Evolutionary conservation across 2,113 vertebrate species (phyloP).

Genomic region (Sorex fumeus): DNA sequence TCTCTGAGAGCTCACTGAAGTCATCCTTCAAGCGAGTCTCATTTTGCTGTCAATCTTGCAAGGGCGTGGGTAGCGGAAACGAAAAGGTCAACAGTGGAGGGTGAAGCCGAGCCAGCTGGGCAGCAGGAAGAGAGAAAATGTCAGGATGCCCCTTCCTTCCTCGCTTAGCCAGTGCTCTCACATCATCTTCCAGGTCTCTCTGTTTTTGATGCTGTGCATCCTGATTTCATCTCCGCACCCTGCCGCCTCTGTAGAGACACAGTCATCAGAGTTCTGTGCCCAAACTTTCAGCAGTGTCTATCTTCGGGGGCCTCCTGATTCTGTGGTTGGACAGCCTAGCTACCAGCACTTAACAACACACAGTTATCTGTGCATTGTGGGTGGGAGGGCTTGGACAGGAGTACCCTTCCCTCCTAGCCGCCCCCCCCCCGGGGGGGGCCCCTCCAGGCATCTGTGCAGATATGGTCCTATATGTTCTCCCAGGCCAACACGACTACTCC

Average conservation of each 20-base stretch:
- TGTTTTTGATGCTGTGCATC: neutral
- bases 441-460: no score
- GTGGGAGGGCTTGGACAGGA: no score
- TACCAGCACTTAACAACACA: no score
- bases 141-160: neutral
- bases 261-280: neutral
- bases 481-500: neutral
- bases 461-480: no score
- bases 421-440: no score
- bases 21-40: conserved; percentile 58
- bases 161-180: neutral
- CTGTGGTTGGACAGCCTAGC: no score
- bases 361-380: no score
- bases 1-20: neutral
- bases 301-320: neutral
- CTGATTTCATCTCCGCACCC: neutral
- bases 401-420: no score
- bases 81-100: neutral
- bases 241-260: neutral
- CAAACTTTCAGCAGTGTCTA: neutral
- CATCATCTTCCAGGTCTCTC: neutral
- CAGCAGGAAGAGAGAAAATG: conserved; percentile 46
- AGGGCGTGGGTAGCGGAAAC: neutral
- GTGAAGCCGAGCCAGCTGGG: neutral
- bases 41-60: conserved; percentile 57